Conservation (phyloP, 2,113 vertebrate genomes). For the Azemiops feae region DNA sequence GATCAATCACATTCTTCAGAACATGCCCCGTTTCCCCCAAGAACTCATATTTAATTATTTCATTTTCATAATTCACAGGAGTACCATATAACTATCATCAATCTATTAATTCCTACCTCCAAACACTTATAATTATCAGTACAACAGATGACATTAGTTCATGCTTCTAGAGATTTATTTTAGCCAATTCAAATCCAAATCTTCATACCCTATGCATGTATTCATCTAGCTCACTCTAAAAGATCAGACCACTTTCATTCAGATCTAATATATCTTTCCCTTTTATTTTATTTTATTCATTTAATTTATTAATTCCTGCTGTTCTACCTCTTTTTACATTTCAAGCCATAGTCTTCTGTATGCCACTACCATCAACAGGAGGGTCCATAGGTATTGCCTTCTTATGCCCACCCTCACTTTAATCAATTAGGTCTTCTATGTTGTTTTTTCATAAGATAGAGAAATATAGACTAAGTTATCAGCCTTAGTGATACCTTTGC, state of each 20-base stretch:
- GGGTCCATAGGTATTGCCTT: neutral
- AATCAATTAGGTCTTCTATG: neutral
- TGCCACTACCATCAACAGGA: neutral
- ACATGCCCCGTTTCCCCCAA: neutral
- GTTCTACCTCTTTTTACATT: neutral
- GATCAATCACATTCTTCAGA: neutral
- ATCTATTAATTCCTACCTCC: neutral
- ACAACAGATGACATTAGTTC: neutral
- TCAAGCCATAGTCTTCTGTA: neutral
- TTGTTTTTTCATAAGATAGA: neutral
- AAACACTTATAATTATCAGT: neutral
- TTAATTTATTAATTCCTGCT: neutral
- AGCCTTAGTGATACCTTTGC: neutral
- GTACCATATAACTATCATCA: neutral
- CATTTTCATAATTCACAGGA: neutral
- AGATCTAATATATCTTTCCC: neutral
- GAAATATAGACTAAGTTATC: neutral
- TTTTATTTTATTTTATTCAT: neutral
- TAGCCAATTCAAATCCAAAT: neutral
- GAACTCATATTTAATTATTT: neutral
- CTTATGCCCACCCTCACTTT: neutral
- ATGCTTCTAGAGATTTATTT: neutral
- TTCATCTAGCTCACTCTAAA: neutral
- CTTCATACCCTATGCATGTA: neutral
- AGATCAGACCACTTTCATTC: neutral